Evolutionary conservation across 2,797 vertebrate species (phyloP), one percentile per base, ranked within the genome.

Genomic region (Phaenicophaeus curvirostris): DNA sequence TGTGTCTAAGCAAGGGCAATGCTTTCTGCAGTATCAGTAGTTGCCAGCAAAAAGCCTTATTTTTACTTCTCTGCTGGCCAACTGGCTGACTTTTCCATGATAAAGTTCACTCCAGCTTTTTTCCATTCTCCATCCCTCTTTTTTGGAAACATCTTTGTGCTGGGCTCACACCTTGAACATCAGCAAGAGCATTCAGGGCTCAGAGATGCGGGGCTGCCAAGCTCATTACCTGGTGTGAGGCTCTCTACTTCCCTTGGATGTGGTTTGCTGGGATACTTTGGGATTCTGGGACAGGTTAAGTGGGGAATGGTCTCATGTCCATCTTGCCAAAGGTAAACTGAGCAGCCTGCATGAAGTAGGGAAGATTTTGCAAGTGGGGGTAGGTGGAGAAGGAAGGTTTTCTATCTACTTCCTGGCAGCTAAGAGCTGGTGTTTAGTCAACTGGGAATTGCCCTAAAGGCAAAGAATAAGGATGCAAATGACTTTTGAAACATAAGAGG

Each of bases 381-480:
- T 67, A 77, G 53, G 78, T 83, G 81, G 87, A 89, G 74, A 73
- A 65, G 24, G 37, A 86, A 55, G 27, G 46, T 84, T 91, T 91
- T 67, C 85, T 86, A 27, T 80, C 74, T 87, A 33, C n/a, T 95
- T 94, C 94, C 66, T 6, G 20, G 71, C 67, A 94, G 80, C 83
- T 90, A 63, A 90, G 93, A 93, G 68, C 84, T 96, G 94, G 85
- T 96, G 95, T 92, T 95, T 78, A 85, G 50, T 90, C 68, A 44
- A 79, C 28, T 21, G 51, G 75, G 73, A 91, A 77, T 91, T 91
- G 58, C 95, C 95, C 83, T 94, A 28, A 90, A 95, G 94, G 91
- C 87, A 85, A 83, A 95, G 90, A 96, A 97, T 93, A 91, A 79
- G 66, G 68, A 96, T 97, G 95, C 95, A 97, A 96, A 97, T 94